Evolutionary conservation across 2,888 invertebrate species (phyloP).

Genomic region (Agrilus mali): DNA sequence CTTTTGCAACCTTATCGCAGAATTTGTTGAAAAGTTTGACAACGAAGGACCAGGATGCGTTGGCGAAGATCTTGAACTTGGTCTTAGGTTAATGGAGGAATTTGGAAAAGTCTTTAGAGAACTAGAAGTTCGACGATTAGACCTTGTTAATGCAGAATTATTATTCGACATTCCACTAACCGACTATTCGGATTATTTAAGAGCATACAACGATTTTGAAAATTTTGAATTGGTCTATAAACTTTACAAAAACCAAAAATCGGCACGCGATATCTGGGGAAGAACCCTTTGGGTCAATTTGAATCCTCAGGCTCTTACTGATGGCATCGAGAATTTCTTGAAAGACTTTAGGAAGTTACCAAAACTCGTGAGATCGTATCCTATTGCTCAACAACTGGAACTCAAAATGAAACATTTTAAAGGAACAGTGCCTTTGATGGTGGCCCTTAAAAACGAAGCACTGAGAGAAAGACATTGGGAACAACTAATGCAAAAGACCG

Average conservation of each 20-base stretch:
- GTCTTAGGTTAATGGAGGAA: constrained; percentile 57
- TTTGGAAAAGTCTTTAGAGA: constrained; percentile 52
- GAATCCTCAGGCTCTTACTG: constrained; percentile 68
- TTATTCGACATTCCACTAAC: constrained; percentile 79
- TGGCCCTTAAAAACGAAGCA: constrained; percentile 82
- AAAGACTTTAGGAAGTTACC: constrained; percentile 67
- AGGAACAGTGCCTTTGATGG: constrained; percentile 76
- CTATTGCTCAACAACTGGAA: constrained; percentile 58
- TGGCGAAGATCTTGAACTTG: constrained; percentile 63
- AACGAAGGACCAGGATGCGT: constrained; percentile 69
- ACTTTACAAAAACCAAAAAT: constrained; percentile 66
- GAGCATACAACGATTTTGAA: constrained; percentile 48
- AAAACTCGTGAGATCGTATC: constrained; percentile 42
- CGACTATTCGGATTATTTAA: constrained; percentile 64
- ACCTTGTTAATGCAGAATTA: constrained; percentile 61
- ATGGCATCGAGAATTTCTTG: constrained; percentile 77
- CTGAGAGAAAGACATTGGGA: constrained; percentile 85
- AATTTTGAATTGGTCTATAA: constrained; percentile 62
- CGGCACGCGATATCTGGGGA: constrained; percentile 68
- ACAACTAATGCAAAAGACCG: constrained; percentile 76
- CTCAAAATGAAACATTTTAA: constrained; percentile 82
- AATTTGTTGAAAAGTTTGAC: constrained; percentile 63
- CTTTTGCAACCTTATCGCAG: constrained; percentile 47
- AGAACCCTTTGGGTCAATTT: constrained; percentile 80
- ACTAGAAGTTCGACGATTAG: constrained; percentile 51